Conservation (phyloP, 2,888 invertebrate species). For the Plusia festucae region DNA sequence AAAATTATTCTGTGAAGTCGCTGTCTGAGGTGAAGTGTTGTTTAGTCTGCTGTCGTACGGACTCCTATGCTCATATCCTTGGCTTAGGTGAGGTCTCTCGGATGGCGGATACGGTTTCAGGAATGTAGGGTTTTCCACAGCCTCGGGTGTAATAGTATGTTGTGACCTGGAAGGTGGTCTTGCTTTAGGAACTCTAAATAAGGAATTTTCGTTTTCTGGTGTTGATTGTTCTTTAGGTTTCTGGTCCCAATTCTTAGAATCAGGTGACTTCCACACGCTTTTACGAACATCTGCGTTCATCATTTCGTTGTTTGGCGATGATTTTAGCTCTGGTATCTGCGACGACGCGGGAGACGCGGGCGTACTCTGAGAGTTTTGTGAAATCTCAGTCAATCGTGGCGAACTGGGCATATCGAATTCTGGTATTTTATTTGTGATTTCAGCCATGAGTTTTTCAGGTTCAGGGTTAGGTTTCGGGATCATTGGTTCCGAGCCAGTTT, state of each 20-base stretch:
- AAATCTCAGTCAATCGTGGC: conserved; percentile 82
- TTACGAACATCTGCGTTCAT: conserved; percentile 75
- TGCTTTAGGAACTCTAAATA: conserved; percentile 91
- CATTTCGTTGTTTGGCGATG: conserved; percentile 79
- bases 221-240: conserved; percentile 79
- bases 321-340: conserved; percentile 80
- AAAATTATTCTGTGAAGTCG: conserved; percentile 78
- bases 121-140: conserved; percentile 88
- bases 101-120: conserved; percentile 91
- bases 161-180: conserved; percentile 90
- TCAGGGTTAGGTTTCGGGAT: conserved; percentile 72
- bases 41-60: conserved; percentile 80
- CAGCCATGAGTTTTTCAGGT: conserved; percentile 74
- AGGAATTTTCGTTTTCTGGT: conserved; percentile 85
- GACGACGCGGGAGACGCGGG: conserved; percentile 81
- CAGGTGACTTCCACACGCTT: conserved; percentile 86
- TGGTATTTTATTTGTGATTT: conserved; percentile 77
- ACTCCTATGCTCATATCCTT: conserved; percentile 84
- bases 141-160: conserved; percentile 85
- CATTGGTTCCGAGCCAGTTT: conserved; percentile 78
- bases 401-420: conserved; percentile 86
- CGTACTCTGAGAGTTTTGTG: conserved; percentile 81
- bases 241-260: conserved; percentile 83
- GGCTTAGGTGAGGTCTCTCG: conserved; percentile 80
- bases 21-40: conserved; percentile 67